Evolutionary conservation across 1,140 invertebrate species (phyloP).

Genomic region (Lepidurus arcticus): DNA sequence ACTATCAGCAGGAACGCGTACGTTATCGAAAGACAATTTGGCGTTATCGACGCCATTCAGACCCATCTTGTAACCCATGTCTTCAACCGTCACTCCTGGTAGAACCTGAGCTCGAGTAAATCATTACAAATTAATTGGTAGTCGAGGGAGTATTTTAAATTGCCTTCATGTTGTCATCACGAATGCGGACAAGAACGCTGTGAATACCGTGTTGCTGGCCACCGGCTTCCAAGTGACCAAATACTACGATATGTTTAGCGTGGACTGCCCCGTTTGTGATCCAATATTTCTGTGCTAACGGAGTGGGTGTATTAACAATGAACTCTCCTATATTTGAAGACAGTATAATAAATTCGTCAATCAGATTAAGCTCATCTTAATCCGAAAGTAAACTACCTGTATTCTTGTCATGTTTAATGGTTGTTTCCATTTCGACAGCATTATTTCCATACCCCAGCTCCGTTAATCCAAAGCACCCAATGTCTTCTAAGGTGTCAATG

Average conservation of each 20-base stretch:
- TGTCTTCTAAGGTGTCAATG: conserved; percentile 43
- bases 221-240: conserved; percentile 41
- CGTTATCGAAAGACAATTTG: conserved; percentile 43
- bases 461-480: conserved; percentile 45
- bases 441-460: conserved; percentile 46
- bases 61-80: conserved; percentile 46
- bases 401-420: conserved; percentile 36
- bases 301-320: conserved; percentile 42
- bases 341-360: conserved; percentile 35
- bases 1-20: conserved; percentile 43
- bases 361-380: too few relatives aligned
- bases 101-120: conserved; percentile 27
- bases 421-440: conserved; percentile 46
- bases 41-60: conserved; percentile 46
- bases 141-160: background rate
- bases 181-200: conserved; percentile 42
- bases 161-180: conserved; percentile 42
- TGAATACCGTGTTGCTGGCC: conserved; percentile 42
- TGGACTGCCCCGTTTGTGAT: conserved; percentile 46
- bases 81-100: conserved; percentile 42
- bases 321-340: conserved; percentile 39
- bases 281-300: conserved; percentile 45
- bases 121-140: conserved; percentile 29
- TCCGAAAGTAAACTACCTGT: conserved; percentile 33
- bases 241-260: conserved; percentile 44